Base-by-base conservation (phyloP, 2,888 invertebrate species). In the Cylindroiulus punctatus region DNA sequence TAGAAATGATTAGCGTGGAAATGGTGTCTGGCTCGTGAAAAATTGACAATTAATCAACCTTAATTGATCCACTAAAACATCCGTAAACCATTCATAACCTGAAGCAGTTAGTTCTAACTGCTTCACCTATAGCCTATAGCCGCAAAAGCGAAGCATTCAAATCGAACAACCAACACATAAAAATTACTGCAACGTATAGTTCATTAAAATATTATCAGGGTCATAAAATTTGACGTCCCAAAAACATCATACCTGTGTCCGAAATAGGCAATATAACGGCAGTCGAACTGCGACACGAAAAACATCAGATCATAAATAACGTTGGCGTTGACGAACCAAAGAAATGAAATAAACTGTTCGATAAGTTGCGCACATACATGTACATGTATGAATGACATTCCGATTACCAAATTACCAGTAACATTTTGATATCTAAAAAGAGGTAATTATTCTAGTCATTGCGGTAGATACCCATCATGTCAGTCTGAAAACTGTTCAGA, bases 1-100 rank as follows among this genome's bases (percentile, higher is more conserved):
- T 3, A 76, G 30, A 30, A 76, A 76, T 76, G 76, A 76, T 76
- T 26, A 76, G 76, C 76, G 76, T 76, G 76, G 76, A 76, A 76
- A 76, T 76, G 76, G 76, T 30, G 76, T 30, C 76, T 76, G 76
- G 76, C 76, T 26, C 32, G 26, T 30, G 76, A 76, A 26, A 14
- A 76, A 32, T 76, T 76, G 30, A 32, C 76, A 76, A 76, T 76
- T 76, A 76, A 76, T 76, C 76, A 30, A 32, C 30, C 26, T 17
- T 76, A 76, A 76, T 76, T 76, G 76, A 76, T 30, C 76, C 0
- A 30, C 76, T 32, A 76, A 76, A 32, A 17, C 19, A 17, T 14
- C 2, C 3, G 30, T 17, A 30, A 26, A 76, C 76, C 4, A 76
- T 76, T 4, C 12, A 76, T 30, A 76, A 76, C 76, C 76, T 17